phyloP scores from a whole-genome alignment of 2,797 vertebrate species.

The Enteromius argenteus region DNA sequence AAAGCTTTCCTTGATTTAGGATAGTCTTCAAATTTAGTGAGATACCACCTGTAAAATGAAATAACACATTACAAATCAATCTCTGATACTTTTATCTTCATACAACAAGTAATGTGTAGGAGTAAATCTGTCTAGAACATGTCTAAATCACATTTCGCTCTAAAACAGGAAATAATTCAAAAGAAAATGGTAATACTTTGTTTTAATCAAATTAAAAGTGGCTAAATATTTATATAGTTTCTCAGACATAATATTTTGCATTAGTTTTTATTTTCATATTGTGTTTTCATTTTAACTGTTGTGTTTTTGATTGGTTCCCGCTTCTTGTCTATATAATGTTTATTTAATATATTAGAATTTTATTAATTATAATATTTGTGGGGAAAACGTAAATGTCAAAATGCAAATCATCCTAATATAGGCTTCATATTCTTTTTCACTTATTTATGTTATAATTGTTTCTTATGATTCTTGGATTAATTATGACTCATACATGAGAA shows the following conservation, averaged over 20 bases:
- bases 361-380: too few relatives aligned
- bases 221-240: background rate
- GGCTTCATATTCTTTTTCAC: background rate
- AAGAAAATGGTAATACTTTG: background rate
- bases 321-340: background rate
- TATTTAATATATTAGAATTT: background rate
- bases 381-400: background rate
- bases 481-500: background rate
- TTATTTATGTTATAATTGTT: background rate
- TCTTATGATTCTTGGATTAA: background rate
- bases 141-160: background rate
- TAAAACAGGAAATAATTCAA: background rate
- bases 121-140: background rate
- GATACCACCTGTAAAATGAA: conserved; percentile 87
- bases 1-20: conserved; percentile 89
- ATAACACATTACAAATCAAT: conserved; percentile 11
- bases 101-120: background rate
- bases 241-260: background rate
- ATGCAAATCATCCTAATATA: background rate
- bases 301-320: background rate
- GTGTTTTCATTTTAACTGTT: background rate
- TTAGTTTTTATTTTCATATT: background rate
- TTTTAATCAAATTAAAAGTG: background rate
- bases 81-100: background rate
- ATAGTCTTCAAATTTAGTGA: conserved; percentile 92